Evolutionary conservation across 2,797 vertebrate genomes (phyloP).

Genomic region (Coluber constrictor): DNA sequence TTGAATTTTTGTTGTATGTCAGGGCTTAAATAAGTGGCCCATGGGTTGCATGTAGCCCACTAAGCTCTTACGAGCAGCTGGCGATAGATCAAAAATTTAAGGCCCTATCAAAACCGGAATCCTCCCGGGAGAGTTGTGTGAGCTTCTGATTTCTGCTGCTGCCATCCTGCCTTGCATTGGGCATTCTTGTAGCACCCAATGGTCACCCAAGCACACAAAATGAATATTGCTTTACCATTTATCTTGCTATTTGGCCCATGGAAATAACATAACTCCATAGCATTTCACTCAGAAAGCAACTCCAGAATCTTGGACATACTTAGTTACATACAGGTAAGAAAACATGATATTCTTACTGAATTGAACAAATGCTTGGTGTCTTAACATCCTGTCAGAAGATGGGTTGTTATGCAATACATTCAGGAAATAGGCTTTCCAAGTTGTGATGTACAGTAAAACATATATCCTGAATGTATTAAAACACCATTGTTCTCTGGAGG

Average conservation of each 20-base stretch:
- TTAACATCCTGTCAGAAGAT: neutral
- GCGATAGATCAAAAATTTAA: neutral
- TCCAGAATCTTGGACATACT: neutral
- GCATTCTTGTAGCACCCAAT: neutral
- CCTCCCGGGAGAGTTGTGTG: neutral
- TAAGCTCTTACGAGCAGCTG: neutral
- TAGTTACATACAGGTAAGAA: neutral
- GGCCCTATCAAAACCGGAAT: neutral
- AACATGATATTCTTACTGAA: neutral
- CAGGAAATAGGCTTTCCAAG: neutral
- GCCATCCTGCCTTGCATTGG: neutral
- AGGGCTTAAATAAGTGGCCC: neutral
- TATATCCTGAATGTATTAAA: neutral
- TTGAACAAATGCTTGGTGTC: neutral
- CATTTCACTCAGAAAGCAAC: neutral
- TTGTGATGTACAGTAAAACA: neutral
- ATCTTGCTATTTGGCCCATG: neutral
- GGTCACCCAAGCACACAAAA: neutral
- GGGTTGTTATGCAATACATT: neutral
- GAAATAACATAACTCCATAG: neutral
- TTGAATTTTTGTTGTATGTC: neutral
- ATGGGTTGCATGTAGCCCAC: neutral
- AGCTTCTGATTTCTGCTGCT: neutral
- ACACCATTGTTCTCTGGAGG: neutral
- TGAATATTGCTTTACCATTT: neutral